Evolutionary conservation across 2,113 vertebrate genomes (phyloP).

Genomic region (Pygoscelis antarcticus): DNA sequence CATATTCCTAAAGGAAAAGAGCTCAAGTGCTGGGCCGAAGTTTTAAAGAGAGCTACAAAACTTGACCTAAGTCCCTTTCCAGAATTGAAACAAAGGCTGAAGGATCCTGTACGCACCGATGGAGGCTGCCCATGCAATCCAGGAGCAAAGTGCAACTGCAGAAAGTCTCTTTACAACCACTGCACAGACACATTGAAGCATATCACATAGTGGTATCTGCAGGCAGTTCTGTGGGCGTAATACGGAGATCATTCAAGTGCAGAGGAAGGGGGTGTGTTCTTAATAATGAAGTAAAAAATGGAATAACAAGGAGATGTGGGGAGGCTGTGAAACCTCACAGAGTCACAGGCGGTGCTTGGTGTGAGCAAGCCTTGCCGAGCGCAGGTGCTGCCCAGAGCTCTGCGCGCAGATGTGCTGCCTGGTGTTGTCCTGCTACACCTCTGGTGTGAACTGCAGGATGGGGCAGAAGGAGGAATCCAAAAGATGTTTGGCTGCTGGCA

Average conservation of each 20-base stretch:
- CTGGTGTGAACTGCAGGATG: neutral
- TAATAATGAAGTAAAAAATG: neutral
- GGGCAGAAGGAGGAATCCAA: neutral
- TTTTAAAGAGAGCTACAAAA: neutral
- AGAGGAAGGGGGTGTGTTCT: neutral
- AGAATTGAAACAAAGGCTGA: neutral
- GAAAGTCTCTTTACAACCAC: neutral
- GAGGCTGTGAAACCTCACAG: neutral
- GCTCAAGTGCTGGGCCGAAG: neutral
- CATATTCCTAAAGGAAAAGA: neutral
- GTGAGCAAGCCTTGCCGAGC: fast-evolving
- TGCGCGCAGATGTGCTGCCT: neutral
- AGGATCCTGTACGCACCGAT: fast-evolving
- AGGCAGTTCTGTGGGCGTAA: neutral
- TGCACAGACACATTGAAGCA: fast-evolving
- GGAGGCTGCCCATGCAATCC: neutral
- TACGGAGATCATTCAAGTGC: neutral
- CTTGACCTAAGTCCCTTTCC: neutral
- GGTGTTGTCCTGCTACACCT: no score
- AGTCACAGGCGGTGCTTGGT: neutral
- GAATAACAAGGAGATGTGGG: neutral
- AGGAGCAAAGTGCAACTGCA: neutral
- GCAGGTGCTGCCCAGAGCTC: neutral
- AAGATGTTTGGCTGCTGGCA: neutral
- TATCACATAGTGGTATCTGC: fast-evolving